Percentiles rank a stretch among this genome's conserved stretches.
Evolutionary conservation across 2,888 invertebrate species (phyloP).

Genomic region (Spisula solida): DNA sequence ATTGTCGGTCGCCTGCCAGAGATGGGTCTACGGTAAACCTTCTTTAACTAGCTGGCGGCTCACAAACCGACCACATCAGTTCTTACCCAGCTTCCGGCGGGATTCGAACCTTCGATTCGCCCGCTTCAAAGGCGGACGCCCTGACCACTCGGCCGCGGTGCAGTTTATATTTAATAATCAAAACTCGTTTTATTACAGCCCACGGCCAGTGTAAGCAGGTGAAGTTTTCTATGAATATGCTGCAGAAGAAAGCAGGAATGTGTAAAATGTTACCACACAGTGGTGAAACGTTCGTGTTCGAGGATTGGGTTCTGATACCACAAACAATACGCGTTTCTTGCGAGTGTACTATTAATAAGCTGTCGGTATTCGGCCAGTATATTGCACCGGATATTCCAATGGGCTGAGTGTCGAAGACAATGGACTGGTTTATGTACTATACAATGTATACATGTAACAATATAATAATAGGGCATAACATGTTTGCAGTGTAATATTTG

Average conservation of each 20-base stretch:
- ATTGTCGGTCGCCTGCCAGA: too few relatives aligned
- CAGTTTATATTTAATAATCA: too few relatives aligned
- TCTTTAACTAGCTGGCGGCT: too few relatives aligned
- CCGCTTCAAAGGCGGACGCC: too few relatives aligned
- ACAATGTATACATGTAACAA: too few relatives aligned
- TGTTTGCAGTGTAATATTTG: neutral
- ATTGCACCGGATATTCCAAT: constrained; percentile 30
- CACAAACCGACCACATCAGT: too few relatives aligned
- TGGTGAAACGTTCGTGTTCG: constrained; percentile 65
- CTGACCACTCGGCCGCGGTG: too few relatives aligned
- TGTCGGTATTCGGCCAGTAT: constrained; percentile 64
- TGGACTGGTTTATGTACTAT: neutral
- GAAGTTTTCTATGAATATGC: constrained; percentile 68
- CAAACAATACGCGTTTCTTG: constrained; percentile 71
- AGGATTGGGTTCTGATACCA: constrained; percentile 73
- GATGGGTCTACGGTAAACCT: too few relatives aligned
- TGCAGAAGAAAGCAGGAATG: constrained; percentile 62
- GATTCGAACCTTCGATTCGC: too few relatives aligned
- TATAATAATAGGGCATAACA: neutral
- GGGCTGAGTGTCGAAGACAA: constrained; percentile 25
- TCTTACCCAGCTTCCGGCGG: too few relatives aligned
- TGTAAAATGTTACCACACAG: constrained; percentile 65
- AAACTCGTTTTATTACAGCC: constrained; percentile 62
- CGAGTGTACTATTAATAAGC: constrained; percentile 74
- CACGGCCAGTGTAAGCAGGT: constrained; percentile 74